Evolutionary conservation across 1,140 invertebrate genomes (phyloP).

Genomic region (Cyphomyrmex costatus): DNA sequence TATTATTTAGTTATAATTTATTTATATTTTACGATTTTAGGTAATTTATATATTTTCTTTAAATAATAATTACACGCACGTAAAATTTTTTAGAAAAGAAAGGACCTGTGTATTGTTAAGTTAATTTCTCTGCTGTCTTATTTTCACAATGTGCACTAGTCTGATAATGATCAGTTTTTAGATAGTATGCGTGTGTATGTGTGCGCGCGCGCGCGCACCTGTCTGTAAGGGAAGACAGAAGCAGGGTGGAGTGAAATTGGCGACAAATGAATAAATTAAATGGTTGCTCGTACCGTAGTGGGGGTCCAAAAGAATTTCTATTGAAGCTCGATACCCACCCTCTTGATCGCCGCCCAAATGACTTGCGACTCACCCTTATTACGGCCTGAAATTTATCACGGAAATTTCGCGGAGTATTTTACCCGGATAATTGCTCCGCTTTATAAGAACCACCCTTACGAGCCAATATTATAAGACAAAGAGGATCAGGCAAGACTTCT

Average conservation of each 20-base stretch:
- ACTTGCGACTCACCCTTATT: conserved; percentile 83
- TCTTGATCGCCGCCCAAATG: conserved; percentile 76
- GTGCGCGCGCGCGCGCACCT: too few relatives aligned
- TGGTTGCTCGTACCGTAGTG: neutral
- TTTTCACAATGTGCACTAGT: conserved; percentile 41
- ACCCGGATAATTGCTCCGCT: conserved; percentile 81
- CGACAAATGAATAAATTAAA: conserved; percentile 81
- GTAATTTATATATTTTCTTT: neutral
- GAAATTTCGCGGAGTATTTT: conserved; percentile 82
- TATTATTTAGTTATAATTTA: neutral
- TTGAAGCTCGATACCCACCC: conserved; percentile 79
- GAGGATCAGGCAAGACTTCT: conserved; percentile 57
- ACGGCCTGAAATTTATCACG: conserved; percentile 80
- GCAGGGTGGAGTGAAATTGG: conserved; percentile 60
- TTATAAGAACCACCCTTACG: conserved; percentile 77
- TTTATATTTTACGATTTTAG: neutral
- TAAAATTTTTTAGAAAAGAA: neutral
- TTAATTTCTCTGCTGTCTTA: conserved; percentile 42
- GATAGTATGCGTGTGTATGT: conserved; percentile 4
- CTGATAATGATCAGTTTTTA: conserved; percentile 72
- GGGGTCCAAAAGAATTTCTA: conserved; percentile 81
- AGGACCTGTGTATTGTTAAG: neutral
- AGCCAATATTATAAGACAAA: conserved; percentile 77
- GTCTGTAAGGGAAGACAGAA: conserved; percentile 20
- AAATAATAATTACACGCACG: neutral